These are phyloP conservation scores for Cygnus atratus DNA, from an alignment of 2,113 vertebrate genomes.

Conservation along the genomic window DNA sequence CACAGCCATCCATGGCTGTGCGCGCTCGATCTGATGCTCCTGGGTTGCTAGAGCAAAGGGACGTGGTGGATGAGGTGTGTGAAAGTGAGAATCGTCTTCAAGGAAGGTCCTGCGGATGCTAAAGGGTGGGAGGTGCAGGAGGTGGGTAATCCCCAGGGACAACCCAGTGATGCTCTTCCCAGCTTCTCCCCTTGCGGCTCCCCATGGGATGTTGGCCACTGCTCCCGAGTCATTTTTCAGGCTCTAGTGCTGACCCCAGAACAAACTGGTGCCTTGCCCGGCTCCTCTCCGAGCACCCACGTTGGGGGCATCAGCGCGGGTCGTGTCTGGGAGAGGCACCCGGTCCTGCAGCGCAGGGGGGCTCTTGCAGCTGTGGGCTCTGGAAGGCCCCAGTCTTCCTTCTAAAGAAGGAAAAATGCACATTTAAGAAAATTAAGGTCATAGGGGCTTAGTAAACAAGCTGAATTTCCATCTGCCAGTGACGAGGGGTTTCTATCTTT, in stretches of 20 bases:
- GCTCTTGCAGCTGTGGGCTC: neutral
- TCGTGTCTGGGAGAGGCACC: neutral
- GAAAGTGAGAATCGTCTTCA: neutral
- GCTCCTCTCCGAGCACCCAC: neutral
- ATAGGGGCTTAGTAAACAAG: slow-evolving; percentile 19
- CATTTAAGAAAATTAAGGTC: slow-evolving; percentile 65
- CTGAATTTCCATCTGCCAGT: slow-evolving; percentile 34
- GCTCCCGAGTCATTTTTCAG: neutral
- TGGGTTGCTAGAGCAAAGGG: rapidly evolving
- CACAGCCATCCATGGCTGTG: rapidly evolving
- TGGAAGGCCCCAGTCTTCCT: neutral
- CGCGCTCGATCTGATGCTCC: rapidly evolving
- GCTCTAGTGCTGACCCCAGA: neutral
- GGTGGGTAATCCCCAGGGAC: neutral
- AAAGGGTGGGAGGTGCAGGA: neutral
- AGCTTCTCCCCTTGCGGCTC: rapidly evolving
- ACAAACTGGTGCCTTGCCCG: neutral
- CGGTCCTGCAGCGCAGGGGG: neutral
- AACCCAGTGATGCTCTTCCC: neutral
- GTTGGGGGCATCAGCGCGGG: rapidly evolving
- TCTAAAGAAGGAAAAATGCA: neutral
- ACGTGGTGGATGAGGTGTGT: rapidly evolving
- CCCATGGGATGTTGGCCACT: rapidly evolving
- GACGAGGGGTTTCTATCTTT: neutral
- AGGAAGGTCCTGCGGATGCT: rapidly evolving